A percentile compares a stretch with the other conserved stretches of the same genome.
Evolutionary conservation across 2,888 invertebrate species (phyloP).

Genomic region (Drosophila fungiperda): DNA sequence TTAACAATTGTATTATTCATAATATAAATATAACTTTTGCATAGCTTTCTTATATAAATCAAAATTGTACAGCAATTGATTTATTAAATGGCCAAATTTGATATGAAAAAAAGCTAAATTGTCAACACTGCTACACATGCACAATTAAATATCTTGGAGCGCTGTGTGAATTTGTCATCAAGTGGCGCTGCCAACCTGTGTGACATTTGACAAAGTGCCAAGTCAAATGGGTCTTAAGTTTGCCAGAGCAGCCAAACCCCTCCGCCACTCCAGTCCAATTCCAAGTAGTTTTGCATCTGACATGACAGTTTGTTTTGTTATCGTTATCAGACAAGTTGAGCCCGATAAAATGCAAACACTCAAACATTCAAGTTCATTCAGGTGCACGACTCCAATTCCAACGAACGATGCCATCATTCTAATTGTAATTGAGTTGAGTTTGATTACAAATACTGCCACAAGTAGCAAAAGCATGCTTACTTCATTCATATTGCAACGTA

Average conservation of each 20-base stretch:
- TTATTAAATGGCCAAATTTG: not conserved
- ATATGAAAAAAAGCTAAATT: not conserved
- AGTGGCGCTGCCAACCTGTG: conserved; percentile 37
- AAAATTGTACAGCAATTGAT: too few species aligned
- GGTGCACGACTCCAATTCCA: conserved; percentile 1
- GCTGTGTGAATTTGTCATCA: conserved; percentile 44
- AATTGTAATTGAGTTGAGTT: conserved; percentile 6
- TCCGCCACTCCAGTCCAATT: conserved; percentile 5
- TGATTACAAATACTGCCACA: not conserved
- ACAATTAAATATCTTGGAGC: conserved; percentile 45
- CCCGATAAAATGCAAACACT: conserved; percentile 43
- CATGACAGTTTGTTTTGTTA: conserved; percentile 49
- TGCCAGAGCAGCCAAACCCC: not conserved
- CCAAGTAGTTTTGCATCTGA: conserved; percentile 33
- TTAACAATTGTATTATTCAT: not conserved
- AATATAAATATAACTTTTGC: too few species aligned
- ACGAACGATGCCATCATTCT: conserved; percentile 1
- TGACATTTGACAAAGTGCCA: conserved; percentile 44
- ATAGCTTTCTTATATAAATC: too few species aligned
- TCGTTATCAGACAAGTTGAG: conserved; percentile 52
- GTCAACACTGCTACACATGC: not conserved
- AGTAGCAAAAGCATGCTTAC: not conserved
- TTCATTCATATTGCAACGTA: not conserved
- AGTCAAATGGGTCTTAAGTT: conserved; percentile 19
- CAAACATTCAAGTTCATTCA: conserved; percentile 31